Base-by-base conservation (phyloP, 2,113 vertebrate genomes). In the Columbina picui region DNA sequence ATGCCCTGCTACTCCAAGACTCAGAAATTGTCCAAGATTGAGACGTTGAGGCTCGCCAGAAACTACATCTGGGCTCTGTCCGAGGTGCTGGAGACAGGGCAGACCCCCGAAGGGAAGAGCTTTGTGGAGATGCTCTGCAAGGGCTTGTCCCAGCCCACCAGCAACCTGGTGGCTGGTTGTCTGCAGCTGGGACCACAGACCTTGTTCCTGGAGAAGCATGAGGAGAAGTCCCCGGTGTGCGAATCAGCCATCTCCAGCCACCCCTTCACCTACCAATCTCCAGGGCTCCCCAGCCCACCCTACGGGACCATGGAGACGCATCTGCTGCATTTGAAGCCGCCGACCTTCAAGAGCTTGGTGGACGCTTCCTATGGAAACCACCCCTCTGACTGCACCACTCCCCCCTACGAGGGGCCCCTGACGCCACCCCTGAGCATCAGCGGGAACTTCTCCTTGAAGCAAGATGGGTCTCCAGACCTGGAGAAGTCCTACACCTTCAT, bases 1-100 rank as follows among this genome's bases (percentile, higher is more conserved):
- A 99, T 99, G 99, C 99, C 99, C n/a, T 99, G 99, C 86, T 99
- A 99, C 96, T 99, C 99, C 87, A 99, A 99, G 82, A 99, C 99
- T 3, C 99, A 99, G 75, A 99, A 99, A 68, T 96, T 99, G 49
- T 99, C 99, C 84, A 99, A 99, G 96, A 99, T 99, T 22, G 99
- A 99, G 97, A 99, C 99, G 1, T 94, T 99, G 60, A 97, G 99
- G 71, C 96, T 99, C 55, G 99, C 99, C 14, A 98, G 98, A 93
- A 99, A 99, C 90, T 99, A 99, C 95, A 99, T 99, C 96, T 99
- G 99, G 99, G 99, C 99, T 60, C 97, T 99, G 89, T 99, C 99
- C 1, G 99, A 99, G 97, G 99, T 99, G 45, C 98, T 99, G 14
- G 99, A 99, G 90, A 99, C 82, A 0, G 99, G 99, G 6, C 99